A percentile compares a stretch with the other conserved stretches of the same genome.
These are phyloP conservation scores for Drosophila picticornis DNA, from an alignment of 2,888 invertebrate species.

Conservation along the genomic window DNA sequence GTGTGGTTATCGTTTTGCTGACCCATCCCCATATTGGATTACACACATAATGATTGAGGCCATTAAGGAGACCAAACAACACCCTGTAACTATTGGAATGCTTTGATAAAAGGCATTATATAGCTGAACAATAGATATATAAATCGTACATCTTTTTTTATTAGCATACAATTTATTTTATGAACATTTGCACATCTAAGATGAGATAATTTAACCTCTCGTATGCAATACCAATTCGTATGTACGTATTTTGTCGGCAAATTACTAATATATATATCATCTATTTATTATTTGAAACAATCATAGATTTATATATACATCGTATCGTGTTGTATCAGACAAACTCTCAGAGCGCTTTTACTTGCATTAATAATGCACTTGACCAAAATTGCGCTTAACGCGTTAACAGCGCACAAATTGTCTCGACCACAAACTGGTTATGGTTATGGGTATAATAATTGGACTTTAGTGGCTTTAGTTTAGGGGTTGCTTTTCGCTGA, in stretches of 20 bases:
- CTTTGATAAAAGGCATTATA: no score
- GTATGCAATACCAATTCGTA: background rate
- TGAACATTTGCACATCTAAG: background rate
- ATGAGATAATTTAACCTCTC: background rate
- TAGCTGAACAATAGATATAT: background rate
- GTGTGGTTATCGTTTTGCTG: conserved; percentile 32
- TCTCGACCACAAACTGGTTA: conserved; percentile 41
- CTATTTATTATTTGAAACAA: background rate
- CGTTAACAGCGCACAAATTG: conserved; percentile 29
- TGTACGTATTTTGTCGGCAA: background rate
- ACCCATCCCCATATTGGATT: conserved; percentile 15
- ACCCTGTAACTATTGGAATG: conserved; percentile 4
- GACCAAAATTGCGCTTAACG: conserved; percentile 23
- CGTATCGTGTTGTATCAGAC: no score
- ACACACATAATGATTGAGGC: background rate
- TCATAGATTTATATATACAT: background rate
- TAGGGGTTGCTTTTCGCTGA: conserved; percentile 5
- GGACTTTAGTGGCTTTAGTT: conserved; percentile 1
- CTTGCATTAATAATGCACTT: conserved; percentile 41
- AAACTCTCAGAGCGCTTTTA: background rate
- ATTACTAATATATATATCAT: background rate
- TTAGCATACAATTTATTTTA: background rate
- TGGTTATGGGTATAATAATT: conserved; percentile 14
- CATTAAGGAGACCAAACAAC: conserved; percentile 17
- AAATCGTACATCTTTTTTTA: no score